Percentiles rank a stretch among this genome's conserved stretches.
These are phyloP conservation scores for Sphenopsis melanotis DNA, from an alignment of 2,797 vertebrate species.

Conservation along the genomic window DNA sequence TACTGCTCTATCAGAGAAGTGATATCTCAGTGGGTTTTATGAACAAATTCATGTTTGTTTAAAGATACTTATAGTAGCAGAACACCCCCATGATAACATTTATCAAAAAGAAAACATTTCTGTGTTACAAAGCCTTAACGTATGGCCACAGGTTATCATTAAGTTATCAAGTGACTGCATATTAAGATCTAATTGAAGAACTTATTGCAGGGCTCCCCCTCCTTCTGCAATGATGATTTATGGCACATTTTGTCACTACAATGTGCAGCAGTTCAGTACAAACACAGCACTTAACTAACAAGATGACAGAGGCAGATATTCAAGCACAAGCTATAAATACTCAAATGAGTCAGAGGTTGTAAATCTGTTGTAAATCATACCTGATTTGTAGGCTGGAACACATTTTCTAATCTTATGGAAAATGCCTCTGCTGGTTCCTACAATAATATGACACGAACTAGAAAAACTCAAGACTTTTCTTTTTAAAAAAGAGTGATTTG, in stretches of 20 bases:
- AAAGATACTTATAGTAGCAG: background rate
- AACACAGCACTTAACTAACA: conserved; percentile 51
- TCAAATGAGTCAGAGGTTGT: conserved; percentile 44
- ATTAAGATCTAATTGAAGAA: conserved; percentile 58
- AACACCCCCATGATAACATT: background rate
- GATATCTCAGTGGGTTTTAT: background rate
- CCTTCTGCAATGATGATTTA: conserved; percentile 45
- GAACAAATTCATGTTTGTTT: conserved; percentile 33
- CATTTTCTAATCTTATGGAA: background rate
- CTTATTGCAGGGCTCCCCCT: conserved; percentile 3
- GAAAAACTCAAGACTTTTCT: background rate
- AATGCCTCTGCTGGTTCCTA: background rate
- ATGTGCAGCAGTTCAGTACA: conserved; percentile 18
- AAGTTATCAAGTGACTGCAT: conserved; percentile 26
- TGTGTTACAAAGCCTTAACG: background rate
- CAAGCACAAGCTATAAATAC: conserved; percentile 54
- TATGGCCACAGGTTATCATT: conserved; percentile 22
- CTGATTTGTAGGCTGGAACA: conserved; percentile 21
- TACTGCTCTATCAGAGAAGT: background rate
- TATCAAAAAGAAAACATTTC: conserved; percentile 45
- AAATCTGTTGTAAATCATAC: conserved; percentile 41
- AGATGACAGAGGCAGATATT: conserved; percentile 54
- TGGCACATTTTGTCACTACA: conserved; percentile 42
- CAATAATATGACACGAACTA: background rate
- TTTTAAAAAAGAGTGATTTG: background rate